Evolutionary conservation across 2,113 vertebrate species (phyloP), one percentile per base, ranked within the genome.

Genomic region (Nettapus auritus): DNA sequence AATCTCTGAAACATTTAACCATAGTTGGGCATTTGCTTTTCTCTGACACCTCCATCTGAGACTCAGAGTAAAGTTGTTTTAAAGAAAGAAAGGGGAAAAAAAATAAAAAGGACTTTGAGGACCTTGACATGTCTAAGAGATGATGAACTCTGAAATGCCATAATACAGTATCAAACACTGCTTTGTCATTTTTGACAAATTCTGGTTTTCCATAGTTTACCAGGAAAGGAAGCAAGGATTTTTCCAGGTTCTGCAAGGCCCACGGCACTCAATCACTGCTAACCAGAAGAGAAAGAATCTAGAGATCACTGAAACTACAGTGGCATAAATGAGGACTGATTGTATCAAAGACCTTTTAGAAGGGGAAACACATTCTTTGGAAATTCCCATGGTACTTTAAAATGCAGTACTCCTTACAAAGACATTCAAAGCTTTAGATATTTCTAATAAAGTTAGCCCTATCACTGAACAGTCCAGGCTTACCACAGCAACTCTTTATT

Each of bases 231-330:
- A 89, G 62, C 21, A 59, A 6, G 28, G 23, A 10, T 69, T 88
- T 78, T 73, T 73, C 53, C 57, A 3, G 0, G n/a, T 69, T 92
- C 70, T 86, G 63, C 55, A 77, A 57, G 42, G 34, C 31, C 55
- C 53, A 44, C n/a, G 59, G 79, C 91, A 73, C 22, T 53, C 71
- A 70, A 26, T 38, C 59, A 63, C 44, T 67, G 6, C 26, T 50
- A 91, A 80, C 75, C 82, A 93, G 85, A 93, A 95, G 42, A 89
- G 88, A 94, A 89, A 60, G 55, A 93, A 77, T 74, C 50, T 79
- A 91, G 46, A 93, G 82, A 89, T 77, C 52, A 63, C 59, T 82
- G 82, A 93, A 91, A 82, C 89, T 55, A 55, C 87, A 83, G 46
- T 63, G 79, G 55, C 3, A 0, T 82, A 91, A 93, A 91, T 6